Conservation (phyloP, 2,113 vertebrate species). For the Oxyruncus cristatus region DNA sequence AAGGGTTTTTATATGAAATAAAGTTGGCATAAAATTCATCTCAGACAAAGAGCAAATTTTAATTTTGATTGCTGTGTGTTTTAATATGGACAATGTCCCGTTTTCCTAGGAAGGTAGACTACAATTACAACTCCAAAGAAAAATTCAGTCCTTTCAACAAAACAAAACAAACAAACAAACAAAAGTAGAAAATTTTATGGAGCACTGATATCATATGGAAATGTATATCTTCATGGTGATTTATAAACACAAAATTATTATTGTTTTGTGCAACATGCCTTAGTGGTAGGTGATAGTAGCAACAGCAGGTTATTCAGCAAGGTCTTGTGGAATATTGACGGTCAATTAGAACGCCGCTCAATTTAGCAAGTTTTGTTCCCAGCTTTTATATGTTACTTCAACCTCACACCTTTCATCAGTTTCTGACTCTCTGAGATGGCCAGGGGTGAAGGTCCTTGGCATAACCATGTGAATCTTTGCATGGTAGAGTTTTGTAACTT, state of each 20-base stretch:
- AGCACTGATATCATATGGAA: background rate
- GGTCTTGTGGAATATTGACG: background rate
- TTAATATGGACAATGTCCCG: background rate
- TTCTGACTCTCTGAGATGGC: background rate
- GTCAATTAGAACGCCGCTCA: background rate
- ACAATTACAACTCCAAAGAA: background rate
- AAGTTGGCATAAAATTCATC: constrained; percentile 6
- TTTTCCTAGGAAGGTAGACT: background rate
- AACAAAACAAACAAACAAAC: background rate
- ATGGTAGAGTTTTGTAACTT: background rate
- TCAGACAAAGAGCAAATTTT: background rate
- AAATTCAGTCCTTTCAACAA: background rate
- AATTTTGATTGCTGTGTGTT: background rate
- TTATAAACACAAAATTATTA: background rate
- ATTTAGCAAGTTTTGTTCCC: background rate
- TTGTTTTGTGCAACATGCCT: background rate
- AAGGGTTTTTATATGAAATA: background rate
- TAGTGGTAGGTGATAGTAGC: background rate
- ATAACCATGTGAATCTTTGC: background rate
- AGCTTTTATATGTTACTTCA: background rate
- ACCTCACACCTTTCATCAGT: background rate
- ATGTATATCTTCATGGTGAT: background rate
- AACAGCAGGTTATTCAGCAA: background rate
- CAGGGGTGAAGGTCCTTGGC: background rate
- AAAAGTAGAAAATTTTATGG: background rate